Base-by-base conservation (phyloP, 2,113 vertebrate species). In the Steatornis caripensis region DNA sequence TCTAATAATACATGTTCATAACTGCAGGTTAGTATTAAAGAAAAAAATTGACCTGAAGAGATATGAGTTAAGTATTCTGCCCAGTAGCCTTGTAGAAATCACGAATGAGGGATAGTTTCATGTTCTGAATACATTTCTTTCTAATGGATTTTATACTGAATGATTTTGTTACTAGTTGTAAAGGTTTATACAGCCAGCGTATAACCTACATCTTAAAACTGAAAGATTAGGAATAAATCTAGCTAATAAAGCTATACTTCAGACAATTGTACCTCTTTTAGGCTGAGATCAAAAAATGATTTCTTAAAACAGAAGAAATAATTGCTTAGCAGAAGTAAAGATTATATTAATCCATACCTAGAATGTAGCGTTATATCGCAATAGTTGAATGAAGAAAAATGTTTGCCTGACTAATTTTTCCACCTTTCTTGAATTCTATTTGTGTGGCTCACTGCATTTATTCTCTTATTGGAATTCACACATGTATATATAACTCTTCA, bases 1-100 rank as follows among this genome's bases (percentile, higher is more conserved):
- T 91, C 78, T 97, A 90, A 82, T 95, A 97, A 91, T 77, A 82
- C 81, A 68, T 84, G 75, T 84, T 95, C 84, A 84, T 91, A 95
- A 92, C 96, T 96, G 65, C 5, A 5, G 58, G 90, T 97, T 93
- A 93, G 51, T 62, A 68, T 94, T 95, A 95, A 89, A 94, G 87
- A 87, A 83, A 95, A 60, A 79, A 93, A 93, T 49, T 90, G 75
- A 96, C 87, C 92, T 70, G 60, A 95, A 92, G 79, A 95, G 22
- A 76, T 39, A 27, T 27, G 37, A 82, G 60, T 83, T 88, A 95
- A 97, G 64, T 74, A 83, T 79, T 92, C 90, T 95, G 65, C 54
- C 75, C 43, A 30, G 34, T 21, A 85, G 46, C 30, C 54, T 90
- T 49, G 8, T 12, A 84, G 58, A 86, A 89, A 79, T 90, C 64